Base-by-base conservation (phyloP, 1,140 invertebrate species). In the Limonius californicus region DNA sequence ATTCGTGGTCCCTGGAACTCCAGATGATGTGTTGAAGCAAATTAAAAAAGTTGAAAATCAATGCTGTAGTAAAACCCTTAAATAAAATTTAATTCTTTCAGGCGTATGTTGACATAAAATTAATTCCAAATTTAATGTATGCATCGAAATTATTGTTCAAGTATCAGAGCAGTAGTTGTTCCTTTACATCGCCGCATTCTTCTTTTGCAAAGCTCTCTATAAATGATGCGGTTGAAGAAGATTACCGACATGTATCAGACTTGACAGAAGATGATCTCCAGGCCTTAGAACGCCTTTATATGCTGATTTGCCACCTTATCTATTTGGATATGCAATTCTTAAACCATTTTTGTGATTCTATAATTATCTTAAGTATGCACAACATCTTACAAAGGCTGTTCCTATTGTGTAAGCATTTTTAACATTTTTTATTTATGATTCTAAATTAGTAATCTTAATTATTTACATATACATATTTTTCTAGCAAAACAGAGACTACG, bases 61-160 rank as follows among this genome's bases (percentile, higher is more conserved):
- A 4, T 27, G 23, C 23, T 27, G 23, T 27, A 27, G 23, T 9
- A 27, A 27, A 27, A n/a, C n/a, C n/a, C n/a, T n/a, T n/a, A n/a
- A n/a, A 27, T 27, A 27, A 27, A 27, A 4, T 4, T 27, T 9
- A 39, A 39, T 14, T 12, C 8, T 71, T 74, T 54, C 70, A 81
- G 74, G 86, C 90, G 21, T 91, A 90, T 72, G 73, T 87, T 12
- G 87, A 90, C 70, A 84, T 88, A 1, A 88, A 88, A 77, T 79
- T 91, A 11, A 83, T 90, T 16, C 87, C 87, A n/a, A 89, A 90
- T 77, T 79, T 91, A 18, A 82, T 91, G 16, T 89, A 87, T 65
- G 86, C 88, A 0, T 81, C 87, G 43, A 88, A 88, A 71, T 77
- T 88, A 0, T 70, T 91, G 19, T 81, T 80, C 75, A 67, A 79